Base-by-base conservation (phyloP, 2,797 vertebrate genomes). In the Enteromius thamalakanensis region DNA sequence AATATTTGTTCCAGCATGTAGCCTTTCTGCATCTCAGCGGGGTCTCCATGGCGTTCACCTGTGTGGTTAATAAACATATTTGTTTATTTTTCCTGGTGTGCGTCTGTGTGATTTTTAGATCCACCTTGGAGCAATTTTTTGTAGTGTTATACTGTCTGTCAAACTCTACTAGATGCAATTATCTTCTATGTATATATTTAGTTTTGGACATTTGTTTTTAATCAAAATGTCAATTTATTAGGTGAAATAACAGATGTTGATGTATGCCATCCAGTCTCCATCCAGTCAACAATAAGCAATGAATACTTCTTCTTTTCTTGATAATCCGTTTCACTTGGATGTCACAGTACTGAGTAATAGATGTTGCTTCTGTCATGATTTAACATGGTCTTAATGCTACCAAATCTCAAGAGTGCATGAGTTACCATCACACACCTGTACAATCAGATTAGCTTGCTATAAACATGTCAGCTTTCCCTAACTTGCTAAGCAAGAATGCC, bases 101-200 rank as follows among this genome's bases (percentile, higher is more conserved):
- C 40, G 8, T 84, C 65, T 82, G 21, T 60, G 62, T 88, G 89
- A 60, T 17, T 58, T 78, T 80, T 53, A 83, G 60, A 49, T 12
- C n/a, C 10, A 1, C n/a, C 68, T 78, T 55, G 21, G 53, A 8
- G 53, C 4, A 65, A 79, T 23, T 53, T 79, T 51, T 5, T 11
- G 12, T 14, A 6, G 15, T 17, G 14, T 76, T 47, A 3, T 7
- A 32, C 45, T 64, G 26, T 29, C 23, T 51, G 26, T 32, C 26
- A 53, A 26, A 34, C 70, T 65, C 17, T n/a, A 37, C 7, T 40
- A 37, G 4, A 40, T 64, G 58, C 7, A 65, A 4, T 9, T 55
- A 55, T 55, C 9, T 55, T n/a, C 19, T 21, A n/a, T 53, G 21
- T 9, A 45, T 51, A 32, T 32, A 32, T 32, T 32, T 26, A 1